These are phyloP conservation scores for Pica pica DNA, from an alignment of 2,113 vertebrate species.

Conservation along the genomic window DNA sequence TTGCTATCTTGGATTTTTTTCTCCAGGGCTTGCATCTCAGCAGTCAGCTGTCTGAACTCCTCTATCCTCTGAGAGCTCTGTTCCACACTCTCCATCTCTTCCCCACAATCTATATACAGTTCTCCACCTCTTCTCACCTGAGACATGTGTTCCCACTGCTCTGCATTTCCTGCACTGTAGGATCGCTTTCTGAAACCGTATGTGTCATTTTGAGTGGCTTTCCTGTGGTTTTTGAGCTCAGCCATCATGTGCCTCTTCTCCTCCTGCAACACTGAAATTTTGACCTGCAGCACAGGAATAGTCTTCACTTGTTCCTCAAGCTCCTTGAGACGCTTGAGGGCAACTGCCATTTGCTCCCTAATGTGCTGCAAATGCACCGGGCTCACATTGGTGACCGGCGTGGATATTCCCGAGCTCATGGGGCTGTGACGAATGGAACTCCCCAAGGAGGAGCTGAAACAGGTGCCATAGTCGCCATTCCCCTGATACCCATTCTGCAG, in stretches of 20 bases:
- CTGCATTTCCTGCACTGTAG: constrained; percentile 89
- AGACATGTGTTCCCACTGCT: constrained; percentile 82
- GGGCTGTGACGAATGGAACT: constrained; percentile 95
- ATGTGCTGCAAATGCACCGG: constrained; percentile 93
- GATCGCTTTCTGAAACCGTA: constrained; percentile 85
- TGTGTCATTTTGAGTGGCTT: constrained; percentile 49
- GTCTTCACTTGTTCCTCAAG: constrained; percentile 92
- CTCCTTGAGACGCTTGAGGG: constrained; percentile 89
- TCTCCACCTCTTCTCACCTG: constrained; percentile 76
- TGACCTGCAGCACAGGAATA: constrained; percentile 94
- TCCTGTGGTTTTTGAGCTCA: constrained; percentile 83
- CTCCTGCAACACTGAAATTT: constrained; percentile 95
- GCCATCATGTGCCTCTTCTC: constrained; percentile 89
- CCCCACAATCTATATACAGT: constrained; percentile 83
- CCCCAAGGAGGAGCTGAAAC: constrained; percentile 83
- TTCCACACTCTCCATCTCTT: constrained; percentile 79
- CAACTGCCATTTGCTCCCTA: constrained; percentile 94
- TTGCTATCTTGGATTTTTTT: constrained; percentile 82
- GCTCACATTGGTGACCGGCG: constrained; percentile 91
- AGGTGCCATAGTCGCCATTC: constrained; percentile 80
- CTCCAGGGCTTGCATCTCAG: constrained; percentile 91
- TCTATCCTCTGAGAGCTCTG: constrained; percentile 83
- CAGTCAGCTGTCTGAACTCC: constrained; percentile 90
- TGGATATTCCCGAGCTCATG: constrained; percentile 90
- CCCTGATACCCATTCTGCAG: constrained; percentile 82